Conservation (phyloP, 2,113 vertebrate genomes). For the Stegastes partitus region DNA sequence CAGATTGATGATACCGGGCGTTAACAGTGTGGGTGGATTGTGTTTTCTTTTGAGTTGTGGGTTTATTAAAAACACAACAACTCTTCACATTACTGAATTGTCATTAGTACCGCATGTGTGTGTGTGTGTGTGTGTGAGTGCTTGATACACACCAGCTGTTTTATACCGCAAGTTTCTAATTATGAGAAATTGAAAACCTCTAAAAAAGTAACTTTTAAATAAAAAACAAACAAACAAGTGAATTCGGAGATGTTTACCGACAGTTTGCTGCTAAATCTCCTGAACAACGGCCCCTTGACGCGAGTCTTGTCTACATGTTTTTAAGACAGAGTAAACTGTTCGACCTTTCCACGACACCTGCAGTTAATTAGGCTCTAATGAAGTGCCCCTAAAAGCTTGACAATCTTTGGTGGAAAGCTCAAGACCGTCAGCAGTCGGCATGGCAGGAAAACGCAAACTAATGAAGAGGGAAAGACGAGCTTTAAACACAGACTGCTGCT, state of each 20-base stretch:
- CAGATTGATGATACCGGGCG: no score
- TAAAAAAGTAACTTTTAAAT: background rate
- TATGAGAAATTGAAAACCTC: no score
- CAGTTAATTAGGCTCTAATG: slow-evolving; percentile 42
- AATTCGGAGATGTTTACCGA: slow-evolving; percentile 1
- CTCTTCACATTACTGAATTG: no score
- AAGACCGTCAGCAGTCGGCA: slow-evolving; percentile 1
- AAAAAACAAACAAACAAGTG: background rate
- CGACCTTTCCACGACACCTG: slow-evolving; percentile 48
- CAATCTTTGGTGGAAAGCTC: slow-evolving; percentile 18
- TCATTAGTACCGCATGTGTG: no score
- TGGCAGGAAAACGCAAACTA: slow-evolving; percentile 28
- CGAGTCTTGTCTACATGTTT: slow-evolving; percentile 1
- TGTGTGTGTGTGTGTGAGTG: no score
- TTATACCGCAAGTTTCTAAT: background rate
- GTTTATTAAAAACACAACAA: no score
- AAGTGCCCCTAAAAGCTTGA: slow-evolving; percentile 39
- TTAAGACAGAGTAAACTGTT: slow-evolving; percentile 21
- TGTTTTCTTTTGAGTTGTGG: no score
- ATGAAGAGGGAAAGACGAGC: slow-evolving; percentile 3
- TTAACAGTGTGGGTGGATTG: no score
- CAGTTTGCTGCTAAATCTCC: slow-evolving; percentile 1
- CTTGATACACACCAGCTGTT: background rate
- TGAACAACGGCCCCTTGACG: background rate
- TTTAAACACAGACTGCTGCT: background rate